Evolutionary conservation across 2,113 vertebrate genomes (phyloP), one percentile per base, ranked within the genome.

Genomic region (Rhabdornis inornatus): DNA sequence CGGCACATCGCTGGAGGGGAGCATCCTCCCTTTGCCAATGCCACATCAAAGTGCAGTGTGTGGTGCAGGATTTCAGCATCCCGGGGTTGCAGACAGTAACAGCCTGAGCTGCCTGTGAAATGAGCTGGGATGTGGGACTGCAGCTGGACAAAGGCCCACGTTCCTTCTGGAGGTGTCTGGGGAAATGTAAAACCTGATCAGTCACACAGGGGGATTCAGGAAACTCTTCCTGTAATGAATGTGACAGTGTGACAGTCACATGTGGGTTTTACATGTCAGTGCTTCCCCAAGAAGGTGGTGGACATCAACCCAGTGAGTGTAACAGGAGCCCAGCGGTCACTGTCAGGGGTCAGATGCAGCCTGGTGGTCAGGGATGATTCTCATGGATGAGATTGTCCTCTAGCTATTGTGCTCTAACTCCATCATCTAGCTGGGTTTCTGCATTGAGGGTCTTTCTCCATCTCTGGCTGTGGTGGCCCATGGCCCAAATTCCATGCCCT

Each of bases 11-110:
- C 95, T 79, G 71, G 61, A 96, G 91, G 93, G 91, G 42, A 95
- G 47, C 87, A 77, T 31, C 91, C 81, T 90, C 74, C 75, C 44
- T 13, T 25, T 95, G 93, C 95, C 91, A 95, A 72, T 11, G 89
- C 93, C 90, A 94, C 94, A 94, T 95, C 95, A 95, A 96, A 96
- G 89, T 3, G 84, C 81, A 77, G 45, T 0, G 66, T 24, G 77
- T 35, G 55, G 15, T 49, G 89, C 57, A 42, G 50, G 74, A 40
- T 74, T 76, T 72, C 70, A 28, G 90, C 86, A 40, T 92, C 89
- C 76, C 76, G 18, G 89, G 75, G 60, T 4, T 79, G 86, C 80
- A 92, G 92, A 80, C 30, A 71, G 72, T 0, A 87, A 30, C 49
- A 53, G 81, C 81, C 60, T 22, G 69, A 87, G 84, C 65, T 75